Percentiles rank a stretch among this genome's conserved stretches.
Conservation (phyloP, 2,113 vertebrate species). For the Rallus limicola region DNA sequence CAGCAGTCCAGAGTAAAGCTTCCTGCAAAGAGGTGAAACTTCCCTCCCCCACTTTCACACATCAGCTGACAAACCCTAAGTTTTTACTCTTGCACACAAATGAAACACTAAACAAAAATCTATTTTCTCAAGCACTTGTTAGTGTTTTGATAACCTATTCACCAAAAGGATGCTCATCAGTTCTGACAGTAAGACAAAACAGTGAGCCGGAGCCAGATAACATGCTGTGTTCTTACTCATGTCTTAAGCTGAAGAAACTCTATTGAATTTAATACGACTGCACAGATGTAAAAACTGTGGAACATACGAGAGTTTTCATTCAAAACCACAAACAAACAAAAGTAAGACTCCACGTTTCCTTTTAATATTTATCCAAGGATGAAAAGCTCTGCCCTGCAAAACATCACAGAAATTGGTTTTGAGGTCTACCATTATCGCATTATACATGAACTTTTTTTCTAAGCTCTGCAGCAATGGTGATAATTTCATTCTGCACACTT, state of each 20-base stretch:
- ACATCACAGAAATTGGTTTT: neutral
- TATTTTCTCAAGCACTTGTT: neutral
- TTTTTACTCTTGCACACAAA: neutral
- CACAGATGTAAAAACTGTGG: neutral
- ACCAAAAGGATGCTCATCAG: neutral
- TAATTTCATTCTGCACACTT: slow-evolving; percentile 8
- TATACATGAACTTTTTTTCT: neutral
- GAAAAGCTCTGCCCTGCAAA: slow-evolving; percentile 6
- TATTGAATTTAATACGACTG: neutral
- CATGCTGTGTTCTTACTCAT: neutral
- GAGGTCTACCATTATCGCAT: neutral
- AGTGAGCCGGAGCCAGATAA: neutral
- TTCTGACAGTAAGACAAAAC: neutral
- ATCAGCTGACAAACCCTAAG: neutral
- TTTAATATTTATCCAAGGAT: neutral
- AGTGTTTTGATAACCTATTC: neutral
- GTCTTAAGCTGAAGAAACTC: neutral
- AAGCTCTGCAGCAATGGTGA: neutral
- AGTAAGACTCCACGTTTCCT: neutral
- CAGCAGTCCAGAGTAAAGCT: neutral
- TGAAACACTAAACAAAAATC: neutral
- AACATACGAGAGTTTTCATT: neutral
- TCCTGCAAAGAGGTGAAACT: neutral
- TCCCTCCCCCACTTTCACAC: neutral
- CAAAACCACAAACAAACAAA: neutral